Base-by-base conservation (phyloP, 2,888 invertebrate species). In the Morpho deidamia region DNA sequence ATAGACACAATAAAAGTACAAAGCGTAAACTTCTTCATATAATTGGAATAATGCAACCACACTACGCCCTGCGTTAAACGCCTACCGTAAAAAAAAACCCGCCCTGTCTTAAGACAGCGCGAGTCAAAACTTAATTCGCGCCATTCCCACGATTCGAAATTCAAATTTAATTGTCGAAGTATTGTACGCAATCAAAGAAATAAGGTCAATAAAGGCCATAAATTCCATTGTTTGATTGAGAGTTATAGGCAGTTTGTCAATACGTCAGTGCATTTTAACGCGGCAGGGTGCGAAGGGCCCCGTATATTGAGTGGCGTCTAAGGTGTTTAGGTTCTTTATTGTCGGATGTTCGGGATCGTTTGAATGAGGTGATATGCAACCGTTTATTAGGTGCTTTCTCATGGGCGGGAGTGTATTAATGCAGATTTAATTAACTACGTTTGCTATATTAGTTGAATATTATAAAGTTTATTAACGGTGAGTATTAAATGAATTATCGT, bases 171-270 rank as follows among this genome's bases (percentile, higher is more conserved):
- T 87, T 83, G 85, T 83, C 73, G 81, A 78, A 74, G 76, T 73
- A 81, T 84, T 84, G 80, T 82, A 67, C 69, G 67, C 74, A 78
- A 76, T 82, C 75, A 81, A 84, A 86, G 85, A 86, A 88, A 87
- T 81, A 73, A 23, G 86, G 87, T 88, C 88, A 88, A 87, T 87
- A 85, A 78, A 82, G 76, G 72, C 73, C 74, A 69, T 77, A 74
- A 74, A 75, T 74, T 68, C 65, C 65, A 75, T 87, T 87, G 86
- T 87, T 84, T 80, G 83, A 81, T 84, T 76, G 81, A 75, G 81
- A 81, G 74, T 81, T 86, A 87, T 88, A 87, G 84, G 86, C 86
- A 85, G 78, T 83, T 79, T 85, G 81, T 88, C 87, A 85, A 88
- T 88, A 87, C 78, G 71, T 62, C 61, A 65, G 68, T 57, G 72